Evolutionary conservation across 2,113 vertebrate species (phyloP), one percentile per base, ranked within the genome.

Genomic region (Syngnathus scovelli): DNA sequence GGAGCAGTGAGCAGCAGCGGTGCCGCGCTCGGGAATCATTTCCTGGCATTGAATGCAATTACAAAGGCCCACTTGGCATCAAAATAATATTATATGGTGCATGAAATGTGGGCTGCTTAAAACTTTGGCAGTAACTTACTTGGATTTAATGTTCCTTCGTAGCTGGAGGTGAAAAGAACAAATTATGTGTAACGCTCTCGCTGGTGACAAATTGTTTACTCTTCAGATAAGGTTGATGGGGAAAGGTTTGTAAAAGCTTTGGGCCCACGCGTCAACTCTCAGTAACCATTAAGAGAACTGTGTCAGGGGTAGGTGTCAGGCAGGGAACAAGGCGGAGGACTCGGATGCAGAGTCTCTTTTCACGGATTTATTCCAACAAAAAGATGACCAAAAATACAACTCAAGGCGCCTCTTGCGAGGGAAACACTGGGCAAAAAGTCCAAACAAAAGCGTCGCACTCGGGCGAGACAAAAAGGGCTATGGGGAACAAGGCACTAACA

Each of bases 221-320:
- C 61, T 62, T 27, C 41, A 62, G 61, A 62, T 62, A 44, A 44
- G 61, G 39, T 41, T 13, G 41, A 23, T 62, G 61, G 21, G 18
- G 39, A 44, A 44, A 62, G 61, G n/a, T 62, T 44, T 62, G 41
- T 44, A 62, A 62, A 62, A 62, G 61, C 61, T 27, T 8, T 62
- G 39, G 13, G 21, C 21, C 61, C 13, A 23, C 2, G 6, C n/a
- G 1, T 62, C n/a, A n/a, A 46, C 61, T 15, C 61, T 62, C 27
- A n/a, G 61, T 8, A 62, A 27, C 21, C 61, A 43, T 62, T 41
- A 44, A 44, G 60, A 62, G 39, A 62, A 62, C 43, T 43, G 19
- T 43, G 39, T 13, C 60, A 61, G 19, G n/a, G 38, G 13, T 46
- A 27, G 21, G n/a, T n/a, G n/a, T n/a, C n/a, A n/a, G n/a, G n/a